Base-by-base conservation (phyloP, 2,888 invertebrate species). In the Macaria notata region DNA sequence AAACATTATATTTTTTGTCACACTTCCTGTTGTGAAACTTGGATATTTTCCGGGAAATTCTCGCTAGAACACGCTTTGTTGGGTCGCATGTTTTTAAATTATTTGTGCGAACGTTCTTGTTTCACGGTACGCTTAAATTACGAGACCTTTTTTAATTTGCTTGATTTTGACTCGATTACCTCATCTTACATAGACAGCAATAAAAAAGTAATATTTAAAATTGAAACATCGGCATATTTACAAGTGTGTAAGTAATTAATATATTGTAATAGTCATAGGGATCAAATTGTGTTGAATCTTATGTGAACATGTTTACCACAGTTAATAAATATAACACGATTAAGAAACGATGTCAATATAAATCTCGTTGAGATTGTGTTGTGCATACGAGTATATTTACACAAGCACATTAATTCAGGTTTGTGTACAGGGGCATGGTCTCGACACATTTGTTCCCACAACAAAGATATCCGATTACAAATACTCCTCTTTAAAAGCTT, bases 381-480 rank as follows among this genome's bases (percentile, higher is more conserved):
- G 33, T 36, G 4, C 7, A 36, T 36, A 7, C 33, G 7, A 6
- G 7, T 6, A 36, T 36, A 36, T 36, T 41, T 5, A 41, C 41
- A 41, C 41, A 38, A 38, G 38, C 38, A 41, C n/a, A 41, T 41
- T 41, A 41, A 41, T 41, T 8, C n/a, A 41, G 8, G 38, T 41
- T 42, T 49, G 45, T 49, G 46, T 50, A n/a, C 48, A 39, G n/a
- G 54, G 38, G 41, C 52, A 30, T 42, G 50, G 29, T 45, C 42
- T 48, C 51, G 43, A 47, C 45, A 43, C 46, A 50, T 59, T 48
- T 49, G 38, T 55, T 56, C 61, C 39, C 51, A 42, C 54, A 57
- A 61, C 52, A 60, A 48, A 54, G 46, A 48, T 61, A 61, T 61
- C 51, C 43, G 41, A 56, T 65, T 58, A 56, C 60, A 54, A 47